Percentiles rank a stretch among this genome's conserved stretches.
phyloP scores from a whole-genome alignment of 2,797 vertebrate genomes.

The Artibeus lituratus region DNA sequence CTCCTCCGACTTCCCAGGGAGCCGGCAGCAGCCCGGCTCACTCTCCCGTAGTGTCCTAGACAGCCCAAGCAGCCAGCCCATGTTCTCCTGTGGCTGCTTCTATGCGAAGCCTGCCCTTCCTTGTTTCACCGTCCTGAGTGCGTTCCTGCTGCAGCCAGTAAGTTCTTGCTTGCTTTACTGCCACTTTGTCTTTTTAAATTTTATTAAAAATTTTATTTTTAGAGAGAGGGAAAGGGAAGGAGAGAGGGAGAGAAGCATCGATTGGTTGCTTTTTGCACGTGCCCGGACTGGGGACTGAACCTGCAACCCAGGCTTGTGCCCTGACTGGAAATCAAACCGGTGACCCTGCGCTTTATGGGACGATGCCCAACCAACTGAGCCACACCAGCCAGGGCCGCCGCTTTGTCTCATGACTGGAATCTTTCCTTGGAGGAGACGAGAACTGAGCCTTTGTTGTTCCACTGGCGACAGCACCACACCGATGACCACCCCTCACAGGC shows the following conservation, averaged over 20 bases:
- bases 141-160: neutral
- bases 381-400: no score
- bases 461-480: neutral
- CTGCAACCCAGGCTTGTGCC: no score
- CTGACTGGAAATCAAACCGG: no score
- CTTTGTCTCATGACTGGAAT: neutral
- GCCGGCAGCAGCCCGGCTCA: neutral
- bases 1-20: neutral
- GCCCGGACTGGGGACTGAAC: no score
- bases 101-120: neutral
- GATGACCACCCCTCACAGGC: neutral
- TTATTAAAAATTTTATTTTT: no score
- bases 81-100: neutral
- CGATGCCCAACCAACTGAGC: no score
- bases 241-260: no score
- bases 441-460: neutral
- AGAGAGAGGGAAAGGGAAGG: no score
- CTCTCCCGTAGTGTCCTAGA: neutral
- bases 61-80: neutral
- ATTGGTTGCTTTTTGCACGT: no score
- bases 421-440: neutral
- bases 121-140: neutral
- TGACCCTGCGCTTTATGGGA: no score
- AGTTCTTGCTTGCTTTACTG: neutral
- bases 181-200: no score